Evolutionary conservation across 1,140 invertebrate species (phyloP), one percentile per base, ranked within the genome.

Genomic region (Zaprionus capensis): DNA sequence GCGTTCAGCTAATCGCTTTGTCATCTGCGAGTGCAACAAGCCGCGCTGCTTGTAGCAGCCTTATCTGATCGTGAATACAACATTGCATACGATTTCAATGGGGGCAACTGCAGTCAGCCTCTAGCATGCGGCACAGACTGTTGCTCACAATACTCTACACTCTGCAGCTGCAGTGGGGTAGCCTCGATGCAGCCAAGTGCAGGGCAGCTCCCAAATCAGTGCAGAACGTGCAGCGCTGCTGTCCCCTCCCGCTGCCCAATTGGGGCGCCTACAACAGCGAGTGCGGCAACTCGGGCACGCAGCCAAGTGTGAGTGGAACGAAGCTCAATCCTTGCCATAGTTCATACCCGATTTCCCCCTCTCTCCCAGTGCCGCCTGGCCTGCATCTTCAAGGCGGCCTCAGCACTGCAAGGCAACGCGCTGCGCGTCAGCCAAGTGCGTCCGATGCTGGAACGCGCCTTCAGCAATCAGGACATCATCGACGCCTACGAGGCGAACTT

Each of bases 191-290:
- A 49, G 78, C 66, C 49, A 90, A 90, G 34, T 90, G 84, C 64
- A 71, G 58, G 51, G 62, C 81, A 64, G 84, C 84, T 14, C 85
- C 84, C 7, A 84, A 84, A 62, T 73, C 81, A 12, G 28, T 88
- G n/a, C 85, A 90, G 85, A 81, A 90, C 59, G 85, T 88, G 15
- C 71, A 76, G 41, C 36, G 71, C 24, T 88, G 85, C 15, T 88
- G 85, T n/a, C 63, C 79, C 2, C 65, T 82, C 0, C 85, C 85
- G 12, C 26, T 90, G 81, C 85, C 85, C 44, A 88, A 90, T 12
- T 88, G 85, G 85, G 66, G 61, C 4, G 85, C 67, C 59, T 88
- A 71, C 36, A 82, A 85, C 26, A 71, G 67, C 7, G 85, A 88
- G 11, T 88, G 85, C 20, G 62, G 55, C 14, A 51, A 9, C 6